Conservation (phyloP, 1,140 invertebrate genomes). For the Drosophila athabasca region DNA sequence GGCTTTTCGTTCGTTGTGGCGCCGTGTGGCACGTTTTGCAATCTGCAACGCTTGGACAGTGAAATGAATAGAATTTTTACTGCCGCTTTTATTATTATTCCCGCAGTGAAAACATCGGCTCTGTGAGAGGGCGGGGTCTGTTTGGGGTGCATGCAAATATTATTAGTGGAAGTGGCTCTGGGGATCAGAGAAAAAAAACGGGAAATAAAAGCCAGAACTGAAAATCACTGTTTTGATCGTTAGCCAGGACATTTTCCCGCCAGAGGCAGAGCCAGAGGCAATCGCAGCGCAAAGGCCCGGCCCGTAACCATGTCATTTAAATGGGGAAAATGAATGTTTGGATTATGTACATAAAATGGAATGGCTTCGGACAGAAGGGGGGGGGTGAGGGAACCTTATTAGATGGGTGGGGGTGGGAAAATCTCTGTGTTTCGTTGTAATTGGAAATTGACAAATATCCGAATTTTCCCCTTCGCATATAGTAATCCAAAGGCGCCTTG, state of each 20-base stretch:
- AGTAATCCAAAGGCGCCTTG: conserved; percentile 90
- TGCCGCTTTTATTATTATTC: conserved; percentile 76
- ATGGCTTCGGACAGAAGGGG: conserved; percentile 9
- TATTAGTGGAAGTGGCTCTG: conserved; percentile 67
- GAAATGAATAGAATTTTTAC: conserved; percentile 82
- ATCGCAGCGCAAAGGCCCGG: conserved; percentile 20
- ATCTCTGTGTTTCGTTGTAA: too few relatives aligned
- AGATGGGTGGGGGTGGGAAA: too few relatives aligned
- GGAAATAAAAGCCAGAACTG: conserved; percentile 35
- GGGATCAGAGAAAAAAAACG: conserved; percentile 11
- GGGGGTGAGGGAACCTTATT: too few relatives aligned
- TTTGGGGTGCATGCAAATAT: conserved; percentile 63
- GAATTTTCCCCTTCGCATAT: neutral
- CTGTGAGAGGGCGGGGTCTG: conserved; percentile 9
- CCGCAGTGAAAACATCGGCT: conserved; percentile 3
- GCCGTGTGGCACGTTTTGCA: conserved; percentile 65
- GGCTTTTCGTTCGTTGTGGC: neutral
- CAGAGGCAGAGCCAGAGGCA: neutral
- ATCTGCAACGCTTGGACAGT: conserved; percentile 77
- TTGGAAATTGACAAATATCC: too few relatives aligned
- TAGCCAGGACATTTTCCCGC: conserved; percentile 51
- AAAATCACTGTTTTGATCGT: conserved; percentile 63
- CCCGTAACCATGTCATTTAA: conserved; percentile 49
- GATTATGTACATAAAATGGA: conserved; percentile 52
- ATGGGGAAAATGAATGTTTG: conserved; percentile 53